Evolutionary conservation across 2,888 invertebrate species (phyloP).

Genomic region (Belgica antarctica): DNA sequence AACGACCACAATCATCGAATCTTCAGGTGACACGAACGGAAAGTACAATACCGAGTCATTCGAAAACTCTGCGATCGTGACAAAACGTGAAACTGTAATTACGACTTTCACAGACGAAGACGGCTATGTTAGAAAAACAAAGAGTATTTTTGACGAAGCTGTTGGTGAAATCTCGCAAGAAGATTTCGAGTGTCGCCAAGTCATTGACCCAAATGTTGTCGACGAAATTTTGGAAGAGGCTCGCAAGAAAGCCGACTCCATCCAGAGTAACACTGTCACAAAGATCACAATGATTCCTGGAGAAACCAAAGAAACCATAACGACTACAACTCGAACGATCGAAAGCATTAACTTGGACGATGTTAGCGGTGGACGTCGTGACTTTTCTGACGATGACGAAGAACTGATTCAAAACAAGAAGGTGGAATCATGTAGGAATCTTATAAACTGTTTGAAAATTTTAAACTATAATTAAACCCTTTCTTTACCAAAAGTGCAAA

Average conservation of each 20-base stretch:
- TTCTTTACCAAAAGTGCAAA: too few relatives aligned
- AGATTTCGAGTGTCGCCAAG: background rate
- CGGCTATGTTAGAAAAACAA: background rate
- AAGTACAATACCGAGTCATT: background rate
- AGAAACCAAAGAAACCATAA: slow-evolving; percentile 38
- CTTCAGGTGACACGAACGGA: slow-evolving; percentile 45
- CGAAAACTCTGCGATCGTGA: slow-evolving; percentile 22
- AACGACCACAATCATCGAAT: slow-evolving; percentile 11
- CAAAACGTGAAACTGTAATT: slow-evolving; percentile 34
- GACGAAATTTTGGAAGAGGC: slow-evolving; percentile 40
- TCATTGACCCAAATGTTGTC: slow-evolving; percentile 24
- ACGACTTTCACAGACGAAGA: slow-evolving; percentile 34
- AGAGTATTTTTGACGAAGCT: background rate
- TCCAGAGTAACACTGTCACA: slow-evolving; percentile 21
- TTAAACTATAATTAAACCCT: too few relatives aligned
- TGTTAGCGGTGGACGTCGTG: background rate
- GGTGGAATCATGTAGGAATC: slow-evolving; percentile 27
- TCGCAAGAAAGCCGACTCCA: slow-evolving; percentile 21
- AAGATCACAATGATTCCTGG: slow-evolving; percentile 28
- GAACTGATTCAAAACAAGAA: slow-evolving; percentile 26
- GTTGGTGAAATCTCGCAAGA: background rate
- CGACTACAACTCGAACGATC: slow-evolving; percentile 42
- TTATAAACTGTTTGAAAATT: too few relatives aligned
- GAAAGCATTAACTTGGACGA: slow-evolving; percentile 41
- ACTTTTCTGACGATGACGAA: slow-evolving; percentile 18